Evolutionary conservation across 2,888 invertebrate genomes (phyloP).

Genomic region (Entomobrya proxima): DNA sequence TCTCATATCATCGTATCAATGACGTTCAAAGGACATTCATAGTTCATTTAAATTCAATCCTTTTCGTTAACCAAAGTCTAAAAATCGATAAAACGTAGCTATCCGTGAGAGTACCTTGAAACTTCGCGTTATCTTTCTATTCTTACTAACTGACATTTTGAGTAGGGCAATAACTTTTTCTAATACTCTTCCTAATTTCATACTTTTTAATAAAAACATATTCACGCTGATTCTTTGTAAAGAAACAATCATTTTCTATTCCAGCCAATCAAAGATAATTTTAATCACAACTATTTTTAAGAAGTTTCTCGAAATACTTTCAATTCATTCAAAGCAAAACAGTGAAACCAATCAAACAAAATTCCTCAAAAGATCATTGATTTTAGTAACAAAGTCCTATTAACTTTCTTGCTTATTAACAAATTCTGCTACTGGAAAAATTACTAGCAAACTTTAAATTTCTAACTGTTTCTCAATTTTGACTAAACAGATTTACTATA

Average conservation of each 20-base stretch:
- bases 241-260: background rate
- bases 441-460: slow-evolving; percentile 52
- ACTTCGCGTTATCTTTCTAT: background rate
- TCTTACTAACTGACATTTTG: background rate
- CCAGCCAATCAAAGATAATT: background rate
- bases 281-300: background rate
- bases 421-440: too few species aligned
- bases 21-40: background rate
- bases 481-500: slow-evolving; percentile 66
- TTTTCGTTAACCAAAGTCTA: background rate
- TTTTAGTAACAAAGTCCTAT: too few species aligned
- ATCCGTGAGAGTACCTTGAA: background rate
- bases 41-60: background rate
- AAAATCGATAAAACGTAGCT: background rate
- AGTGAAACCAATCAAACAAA: slow-evolving; percentile 22
- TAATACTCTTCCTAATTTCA: background rate
- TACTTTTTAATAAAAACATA: background rate
- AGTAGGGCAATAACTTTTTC: background rate
- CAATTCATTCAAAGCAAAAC: slow-evolving; percentile 48
- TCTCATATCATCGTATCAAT: too few species aligned
- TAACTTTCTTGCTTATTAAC: too few species aligned
- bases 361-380: slow-evolving; percentile 56
- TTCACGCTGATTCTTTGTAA: background rate
- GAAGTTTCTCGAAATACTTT: slow-evolving; percentile 30
- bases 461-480: slow-evolving; percentile 64